Evolutionary conservation across 2,113 vertebrate species (phyloP).

Genomic region (Xiphophorus couchianus): DNA sequence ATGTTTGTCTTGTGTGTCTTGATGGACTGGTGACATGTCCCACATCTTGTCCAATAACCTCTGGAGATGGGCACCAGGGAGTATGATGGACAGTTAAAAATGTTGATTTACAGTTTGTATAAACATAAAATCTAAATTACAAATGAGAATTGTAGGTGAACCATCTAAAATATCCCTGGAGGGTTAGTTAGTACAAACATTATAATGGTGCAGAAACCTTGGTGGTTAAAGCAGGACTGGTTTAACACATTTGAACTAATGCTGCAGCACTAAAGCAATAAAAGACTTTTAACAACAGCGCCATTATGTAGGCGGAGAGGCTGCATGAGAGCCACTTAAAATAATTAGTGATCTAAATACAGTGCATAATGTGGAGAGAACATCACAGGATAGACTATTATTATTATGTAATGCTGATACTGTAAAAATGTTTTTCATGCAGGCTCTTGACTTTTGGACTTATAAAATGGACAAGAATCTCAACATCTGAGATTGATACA

Average conservation of each 20-base stretch:
- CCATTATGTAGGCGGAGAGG: too few relatives aligned
- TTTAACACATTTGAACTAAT: background rate
- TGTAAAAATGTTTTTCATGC: background rate
- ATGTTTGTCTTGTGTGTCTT: too few relatives aligned
- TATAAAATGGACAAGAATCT: slow-evolving; percentile 21
- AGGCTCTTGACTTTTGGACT: slow-evolving; percentile 17
- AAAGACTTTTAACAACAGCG: too few relatives aligned
- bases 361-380: background rate
- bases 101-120: too few relatives aligned
- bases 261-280: too few relatives aligned
- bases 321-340: background rate
- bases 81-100: too few relatives aligned
- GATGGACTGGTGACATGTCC: too few relatives aligned
- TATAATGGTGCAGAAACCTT: background rate
- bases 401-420: background rate
- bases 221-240: background rate
- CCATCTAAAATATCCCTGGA: background rate
- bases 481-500: slow-evolving; percentile 44
- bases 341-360: background rate
- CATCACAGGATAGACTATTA: background rate
- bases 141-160: too few relatives aligned
- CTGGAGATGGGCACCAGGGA: too few relatives aligned
- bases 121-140: too few relatives aligned
- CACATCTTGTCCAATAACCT: too few relatives aligned
- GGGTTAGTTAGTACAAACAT: background rate